Conservation (phyloP, 2,797 vertebrate species). For the Pachyuromys duprasi region DNA sequence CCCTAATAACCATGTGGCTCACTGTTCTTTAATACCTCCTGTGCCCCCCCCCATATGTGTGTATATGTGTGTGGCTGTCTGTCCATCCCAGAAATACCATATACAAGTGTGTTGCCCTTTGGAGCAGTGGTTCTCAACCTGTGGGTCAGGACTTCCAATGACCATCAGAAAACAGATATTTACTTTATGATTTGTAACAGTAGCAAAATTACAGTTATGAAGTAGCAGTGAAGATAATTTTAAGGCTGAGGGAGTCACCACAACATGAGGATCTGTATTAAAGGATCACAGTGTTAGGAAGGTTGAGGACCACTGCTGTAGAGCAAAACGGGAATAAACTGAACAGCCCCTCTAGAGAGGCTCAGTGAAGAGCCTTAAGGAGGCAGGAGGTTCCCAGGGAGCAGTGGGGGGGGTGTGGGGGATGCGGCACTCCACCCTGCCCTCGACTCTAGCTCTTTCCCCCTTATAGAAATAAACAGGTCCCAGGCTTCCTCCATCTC, state of each 20-base stretch:
- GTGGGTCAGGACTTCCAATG: not conserved
- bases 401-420: accelerated
- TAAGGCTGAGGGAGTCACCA: not conserved
- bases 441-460: not conserved
- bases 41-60: not conserved
- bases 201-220: not conserved
- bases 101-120: not conserved
- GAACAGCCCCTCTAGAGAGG: accelerated
- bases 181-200: too few relatives aligned
- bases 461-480: not conserved
- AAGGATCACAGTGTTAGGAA: not conserved
- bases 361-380: accelerated
- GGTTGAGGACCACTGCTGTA: not conserved
- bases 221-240: too few relatives aligned
- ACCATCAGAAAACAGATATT: not conserved
- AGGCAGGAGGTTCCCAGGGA: not conserved
- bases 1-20: accelerated
- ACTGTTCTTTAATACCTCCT: not conserved
- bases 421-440: not conserved
- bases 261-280: not conserved
- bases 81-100: not conserved
- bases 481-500: not conserved
- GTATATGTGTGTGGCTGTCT: not conserved
- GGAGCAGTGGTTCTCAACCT: not conserved
- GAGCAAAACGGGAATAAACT: not conserved